Evolutionary conservation across 2,797 vertebrate species (phyloP), one percentile per base, ranked within the genome.

Genomic region (Pseudomugil tenellus): DNA sequence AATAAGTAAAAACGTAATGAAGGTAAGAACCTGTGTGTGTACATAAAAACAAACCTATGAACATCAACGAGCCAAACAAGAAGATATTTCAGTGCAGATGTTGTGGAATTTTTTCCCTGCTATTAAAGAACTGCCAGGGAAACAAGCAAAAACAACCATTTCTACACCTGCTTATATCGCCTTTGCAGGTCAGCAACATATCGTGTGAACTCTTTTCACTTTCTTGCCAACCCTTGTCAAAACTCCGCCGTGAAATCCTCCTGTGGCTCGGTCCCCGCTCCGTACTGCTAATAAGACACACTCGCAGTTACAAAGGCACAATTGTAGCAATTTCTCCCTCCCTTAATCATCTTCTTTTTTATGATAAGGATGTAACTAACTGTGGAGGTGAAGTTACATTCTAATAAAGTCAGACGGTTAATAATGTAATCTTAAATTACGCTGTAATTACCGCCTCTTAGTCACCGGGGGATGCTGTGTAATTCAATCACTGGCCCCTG

Each of bases 351-450:
- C 81, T 89, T 79, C 80, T 54, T 86, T 82, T 88, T 87, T 81
- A 87, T 87, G 90, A 93, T 92, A 92, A 94, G 91, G 89, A 92
- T 84, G 86, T 69, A 80, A 78, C 83, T 80, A 89, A 87, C 91
- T 77, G 87, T 72, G 25, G 85, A 92, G 90, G 91, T 92, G 92
- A 94, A 86, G 91, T 92, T 93, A 90, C 90, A 87, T 90, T 91
- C 88, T 92, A 92, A 94, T 93, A 91, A 92, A 93, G 91, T 87
- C 88, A 86, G 83, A 49, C 84, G 34, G 88, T 91, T 92, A 91
- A 93, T 93, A 93, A 93, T 93, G 91, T 93, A 92, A 94, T 95
- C 93, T 93, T 89, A 92, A 93, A 94, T 93, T 91, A 92, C 83
- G 77, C 58, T 58, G 81, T 93, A 94, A 95, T 94, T 94, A 93